A percentile compares a stretch with the other conserved stretches of the same genome.
Evolutionary conservation across 2,797 vertebrate species (phyloP).

Genomic region (Prionace glauca): DNA sequence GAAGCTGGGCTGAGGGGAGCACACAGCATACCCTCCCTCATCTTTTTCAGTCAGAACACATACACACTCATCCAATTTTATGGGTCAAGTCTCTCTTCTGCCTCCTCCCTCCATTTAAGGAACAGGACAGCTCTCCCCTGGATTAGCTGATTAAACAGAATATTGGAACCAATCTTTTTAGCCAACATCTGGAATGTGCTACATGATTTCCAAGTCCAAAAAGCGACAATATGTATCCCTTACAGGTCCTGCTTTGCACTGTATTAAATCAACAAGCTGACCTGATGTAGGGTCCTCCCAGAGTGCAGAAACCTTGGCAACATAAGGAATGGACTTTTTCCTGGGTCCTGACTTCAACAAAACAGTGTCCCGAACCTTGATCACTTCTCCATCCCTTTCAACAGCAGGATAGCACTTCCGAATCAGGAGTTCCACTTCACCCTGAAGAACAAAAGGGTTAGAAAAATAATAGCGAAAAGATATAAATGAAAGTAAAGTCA

Average conservation of each 20-base stretch:
- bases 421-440: slow-evolving; percentile 77
- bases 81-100: background rate
- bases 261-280: slow-evolving; percentile 43
- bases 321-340: slow-evolving; percentile 92
- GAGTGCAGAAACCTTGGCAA: slow-evolving; percentile 93
- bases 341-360: slow-evolving; percentile 89
- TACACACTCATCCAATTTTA: background rate
- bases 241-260: background rate
- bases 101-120: background rate
- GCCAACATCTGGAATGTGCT: no score
- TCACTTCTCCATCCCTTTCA: slow-evolving; percentile 82
- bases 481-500: background rate
- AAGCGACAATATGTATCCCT: background rate
- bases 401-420: slow-evolving; percentile 91
- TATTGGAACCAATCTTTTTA: background rate
- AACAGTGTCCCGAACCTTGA: slow-evolving; percentile 88
- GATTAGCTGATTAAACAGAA: background rate
- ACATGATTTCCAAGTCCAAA: background rate
- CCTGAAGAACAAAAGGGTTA: slow-evolving; percentile 56
- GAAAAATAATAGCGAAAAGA: background rate
- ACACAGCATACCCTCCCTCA: background rate
- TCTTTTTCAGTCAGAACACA: no score
- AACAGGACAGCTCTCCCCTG: background rate
- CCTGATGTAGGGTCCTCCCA: slow-evolving; percentile 97
- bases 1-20: background rate